phyloP scores from a whole-genome alignment of 2,797 vertebrate species.

The Atherinosoma microstoma region DNA sequence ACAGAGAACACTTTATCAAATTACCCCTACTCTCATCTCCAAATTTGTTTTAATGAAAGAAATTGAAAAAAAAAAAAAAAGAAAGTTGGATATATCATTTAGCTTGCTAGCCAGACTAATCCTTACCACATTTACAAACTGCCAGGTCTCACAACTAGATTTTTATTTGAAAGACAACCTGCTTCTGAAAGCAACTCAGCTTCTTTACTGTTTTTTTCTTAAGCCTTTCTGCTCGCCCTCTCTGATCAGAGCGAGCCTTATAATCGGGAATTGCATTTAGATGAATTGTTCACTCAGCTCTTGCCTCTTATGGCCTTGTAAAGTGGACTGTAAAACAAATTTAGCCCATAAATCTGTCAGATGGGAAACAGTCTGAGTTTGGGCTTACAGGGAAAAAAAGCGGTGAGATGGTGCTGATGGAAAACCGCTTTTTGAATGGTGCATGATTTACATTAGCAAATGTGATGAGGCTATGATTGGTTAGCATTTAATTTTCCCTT shows the following conservation, averaged over 20 bases:
- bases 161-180: constrained; percentile 14
- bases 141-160: constrained; percentile 3
- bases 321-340: constrained; percentile 73
- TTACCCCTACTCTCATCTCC: constrained; percentile 48
- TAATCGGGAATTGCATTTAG: constrained; percentile 53
- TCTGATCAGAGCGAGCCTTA: constrained; percentile 39
- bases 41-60: constrained; percentile 54
- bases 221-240: constrained; percentile 6
- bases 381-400: constrained; percentile 24
- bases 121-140: constrained; percentile 18
- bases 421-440: constrained; percentile 17
- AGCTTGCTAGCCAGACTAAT: constrained; percentile 29
- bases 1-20: constrained; percentile 60
- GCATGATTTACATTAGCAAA: constrained; percentile 39
- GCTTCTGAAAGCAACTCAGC: constrained; percentile 24
- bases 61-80: constrained; percentile 5
- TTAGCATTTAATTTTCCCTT: constrained; percentile 7
- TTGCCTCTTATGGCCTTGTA: constrained; percentile 49
- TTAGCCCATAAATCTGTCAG: constrained; percentile 64
- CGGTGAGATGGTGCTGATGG: constrained; percentile 26
- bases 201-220: constrained; percentile 20
- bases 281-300: constrained; percentile 44
- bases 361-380: constrained; percentile 42
- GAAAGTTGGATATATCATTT: constrained; percentile 29
- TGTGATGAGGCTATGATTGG: constrained; percentile 3